Conservation (phyloP, 2,797 vertebrate genomes). For the Clarias laeviceps region DNA sequence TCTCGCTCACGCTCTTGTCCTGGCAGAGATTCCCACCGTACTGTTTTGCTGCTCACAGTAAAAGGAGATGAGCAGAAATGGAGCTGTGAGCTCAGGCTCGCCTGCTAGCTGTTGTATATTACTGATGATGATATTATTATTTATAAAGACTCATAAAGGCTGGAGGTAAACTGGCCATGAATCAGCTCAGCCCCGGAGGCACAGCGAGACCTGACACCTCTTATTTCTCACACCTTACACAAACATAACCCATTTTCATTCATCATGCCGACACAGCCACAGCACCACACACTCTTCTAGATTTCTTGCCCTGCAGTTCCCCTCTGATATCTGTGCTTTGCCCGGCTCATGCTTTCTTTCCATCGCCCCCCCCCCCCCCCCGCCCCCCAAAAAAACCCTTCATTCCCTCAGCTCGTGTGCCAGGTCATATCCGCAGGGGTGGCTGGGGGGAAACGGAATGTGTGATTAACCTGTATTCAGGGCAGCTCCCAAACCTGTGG, state of each 20-base stretch:
- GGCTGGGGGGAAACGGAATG: slow-evolving; percentile 50
- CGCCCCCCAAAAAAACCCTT: too few relatives aligned
- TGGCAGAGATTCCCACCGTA: not conserved
- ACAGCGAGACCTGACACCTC: slow-evolving; percentile 48
- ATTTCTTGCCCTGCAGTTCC: slow-evolving; percentile 37
- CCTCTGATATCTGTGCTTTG: slow-evolving; percentile 40
- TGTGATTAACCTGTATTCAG: slow-evolving; percentile 56
- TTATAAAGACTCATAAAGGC: slow-evolving; percentile 64
- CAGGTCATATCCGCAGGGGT: slow-evolving; percentile 26
- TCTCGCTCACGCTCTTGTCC: not conserved
- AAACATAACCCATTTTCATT: slow-evolving; percentile 60
- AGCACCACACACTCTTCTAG: slow-evolving; percentile 33
- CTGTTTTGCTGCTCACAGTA: not conserved
- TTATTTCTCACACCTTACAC: slow-evolving; percentile 63
- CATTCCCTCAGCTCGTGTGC: slow-evolving; percentile 3
- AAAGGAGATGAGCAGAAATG: slow-evolving; percentile 11
- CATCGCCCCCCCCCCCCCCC: not conserved
- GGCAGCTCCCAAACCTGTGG: slow-evolving; percentile 51
- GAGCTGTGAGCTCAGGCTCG: slow-evolving; percentile 28
- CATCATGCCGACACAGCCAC: slow-evolving; percentile 50
- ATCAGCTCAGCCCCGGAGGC: slow-evolving; percentile 56
- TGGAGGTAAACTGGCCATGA: slow-evolving; percentile 57
- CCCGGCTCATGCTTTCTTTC: not conserved
- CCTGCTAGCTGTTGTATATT: slow-evolving; percentile 50
- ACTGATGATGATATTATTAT: slow-evolving; percentile 64